Evolutionary conservation across 2,888 invertebrate species (phyloP).

Genomic region (Aphodius sticticus): DNA sequence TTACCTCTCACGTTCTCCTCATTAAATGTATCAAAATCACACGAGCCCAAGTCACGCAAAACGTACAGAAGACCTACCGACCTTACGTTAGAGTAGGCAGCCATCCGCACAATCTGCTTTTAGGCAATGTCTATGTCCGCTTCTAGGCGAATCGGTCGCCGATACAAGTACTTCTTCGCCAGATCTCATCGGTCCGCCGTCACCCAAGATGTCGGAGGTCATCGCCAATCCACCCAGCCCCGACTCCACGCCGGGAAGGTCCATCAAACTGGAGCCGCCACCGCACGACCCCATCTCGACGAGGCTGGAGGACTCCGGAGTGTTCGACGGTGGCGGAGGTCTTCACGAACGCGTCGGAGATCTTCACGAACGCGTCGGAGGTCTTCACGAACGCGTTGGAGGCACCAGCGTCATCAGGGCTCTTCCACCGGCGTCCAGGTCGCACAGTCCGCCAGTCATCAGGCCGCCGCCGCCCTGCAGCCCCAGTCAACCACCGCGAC

Average conservation of each 20-base stretch:
- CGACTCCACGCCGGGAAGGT: conserved; percentile 66
- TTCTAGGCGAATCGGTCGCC: conserved; percentile 88
- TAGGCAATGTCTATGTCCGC: conserved; percentile 62
- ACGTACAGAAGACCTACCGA: conserved; percentile 22
- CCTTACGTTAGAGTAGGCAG: conserved; percentile 52
- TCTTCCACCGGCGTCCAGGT: conserved; percentile 53
- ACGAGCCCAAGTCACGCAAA: neutral
- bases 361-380: neutral
- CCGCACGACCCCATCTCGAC: conserved; percentile 54
- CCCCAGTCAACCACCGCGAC: conserved; percentile 57
- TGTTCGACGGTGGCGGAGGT: conserved; percentile 62
- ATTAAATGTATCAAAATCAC: neutral
- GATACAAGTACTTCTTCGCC: conserved; percentile 94
- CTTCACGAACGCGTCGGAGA: no score
- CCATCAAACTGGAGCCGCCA: conserved; percentile 62
- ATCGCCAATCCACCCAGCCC: conserved; percentile 66
- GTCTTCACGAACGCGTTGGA: conserved; percentile 45
- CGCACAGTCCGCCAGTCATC: conserved; percentile 56
- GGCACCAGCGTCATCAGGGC: conserved; percentile 56
- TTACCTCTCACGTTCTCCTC: conserved; percentile 28
- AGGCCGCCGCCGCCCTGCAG: conserved; percentile 53
- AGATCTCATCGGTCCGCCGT: conserved; percentile 83
- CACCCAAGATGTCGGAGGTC: conserved; percentile 79
- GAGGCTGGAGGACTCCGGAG: conserved; percentile 63
- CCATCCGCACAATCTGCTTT: conserved; percentile 56